Conservation (phyloP, 2,797 vertebrate species). For the Neostethus bicornis region DNA sequence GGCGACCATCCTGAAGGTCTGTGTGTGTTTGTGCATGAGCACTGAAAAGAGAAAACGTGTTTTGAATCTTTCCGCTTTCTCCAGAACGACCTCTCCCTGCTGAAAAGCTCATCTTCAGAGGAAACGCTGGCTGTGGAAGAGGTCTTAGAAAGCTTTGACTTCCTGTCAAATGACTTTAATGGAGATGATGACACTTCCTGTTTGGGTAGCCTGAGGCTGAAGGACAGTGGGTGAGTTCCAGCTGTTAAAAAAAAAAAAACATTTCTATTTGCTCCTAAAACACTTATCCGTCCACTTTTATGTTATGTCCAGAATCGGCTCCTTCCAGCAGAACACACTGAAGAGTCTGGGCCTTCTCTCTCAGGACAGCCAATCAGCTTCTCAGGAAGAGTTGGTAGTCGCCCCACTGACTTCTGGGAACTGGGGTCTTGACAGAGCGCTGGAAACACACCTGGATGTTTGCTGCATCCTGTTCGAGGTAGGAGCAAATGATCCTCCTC, state of each 20-base stretch:
- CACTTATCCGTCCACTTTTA: background rate
- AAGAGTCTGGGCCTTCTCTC: conserved; percentile 61
- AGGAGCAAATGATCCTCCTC: no score
- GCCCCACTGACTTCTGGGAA: conserved; percentile 82
- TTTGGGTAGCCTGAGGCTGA: conserved; percentile 81
- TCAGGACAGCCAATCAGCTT: conserved; percentile 54
- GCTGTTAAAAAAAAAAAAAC: background rate
- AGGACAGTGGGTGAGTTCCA: conserved; percentile 79
- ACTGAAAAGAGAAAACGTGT: no score
- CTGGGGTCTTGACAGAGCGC: conserved; percentile 82
- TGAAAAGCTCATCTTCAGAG: conserved; percentile 74
- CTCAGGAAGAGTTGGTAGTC: conserved; percentile 56
- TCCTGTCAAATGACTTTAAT: conserved; percentile 85
- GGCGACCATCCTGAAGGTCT: conserved; percentile 86
- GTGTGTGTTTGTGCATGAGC: background rate
- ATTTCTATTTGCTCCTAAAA: background rate
- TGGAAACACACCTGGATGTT: conserved; percentile 86
- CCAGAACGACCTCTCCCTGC: conserved; percentile 74
- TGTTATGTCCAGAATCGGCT: conserved; percentile 63
- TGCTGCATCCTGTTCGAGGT: conserved; percentile 84
- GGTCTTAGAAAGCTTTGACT: conserved; percentile 92
- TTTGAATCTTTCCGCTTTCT: background rate
- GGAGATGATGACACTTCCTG: conserved; percentile 81
- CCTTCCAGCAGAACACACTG: conserved; percentile 67
- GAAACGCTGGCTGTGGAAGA: conserved; percentile 90